Evolutionary conservation across 2,113 vertebrate genomes (phyloP).

Genomic region (Anarhynchus alexandrinus): DNA sequence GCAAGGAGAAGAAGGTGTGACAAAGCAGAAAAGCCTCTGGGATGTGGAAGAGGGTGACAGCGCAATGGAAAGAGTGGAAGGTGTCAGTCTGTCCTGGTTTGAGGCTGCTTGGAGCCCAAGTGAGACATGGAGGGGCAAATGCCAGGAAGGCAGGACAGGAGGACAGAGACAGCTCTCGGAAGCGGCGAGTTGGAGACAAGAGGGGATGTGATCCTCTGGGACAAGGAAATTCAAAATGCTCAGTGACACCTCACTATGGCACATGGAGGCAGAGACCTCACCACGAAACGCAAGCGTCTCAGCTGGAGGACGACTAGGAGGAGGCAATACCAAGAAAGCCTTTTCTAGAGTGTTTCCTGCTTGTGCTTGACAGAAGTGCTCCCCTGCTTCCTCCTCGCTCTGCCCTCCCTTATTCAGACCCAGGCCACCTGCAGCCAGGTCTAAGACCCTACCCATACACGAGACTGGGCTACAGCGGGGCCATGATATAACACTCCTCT

Average conservation of each 20-base stretch:
- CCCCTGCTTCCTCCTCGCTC: not conserved
- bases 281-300: not conserved
- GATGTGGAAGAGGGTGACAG: not conserved
- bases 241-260: not conserved
- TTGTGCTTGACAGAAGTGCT: not conserved
- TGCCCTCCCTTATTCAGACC: not conserved
- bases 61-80: not conserved
- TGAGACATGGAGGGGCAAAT: rapidly evolving
- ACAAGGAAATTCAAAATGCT: not conserved
- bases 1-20: rapidly evolving
- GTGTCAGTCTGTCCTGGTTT: not conserved
- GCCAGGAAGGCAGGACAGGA: not conserved
- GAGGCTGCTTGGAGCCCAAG: not conserved
- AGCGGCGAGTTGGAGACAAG: not conserved
- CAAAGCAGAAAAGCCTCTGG: not conserved
- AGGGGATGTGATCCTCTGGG: not conserved
- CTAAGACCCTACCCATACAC: not conserved
- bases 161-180: not conserved
- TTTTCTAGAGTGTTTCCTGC: not conserved
- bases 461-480: not conserved
- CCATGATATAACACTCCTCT: rapidly evolving
- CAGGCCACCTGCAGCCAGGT: not conserved
- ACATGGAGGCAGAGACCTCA: not conserved
- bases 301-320: not conserved
- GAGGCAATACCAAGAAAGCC: not conserved